A percentile compares a stretch with the other conserved stretches of the same genome.
phyloP scores from a whole-genome alignment of 2,113 vertebrate genomes.

The Pluvialis apricaria region DNA sequence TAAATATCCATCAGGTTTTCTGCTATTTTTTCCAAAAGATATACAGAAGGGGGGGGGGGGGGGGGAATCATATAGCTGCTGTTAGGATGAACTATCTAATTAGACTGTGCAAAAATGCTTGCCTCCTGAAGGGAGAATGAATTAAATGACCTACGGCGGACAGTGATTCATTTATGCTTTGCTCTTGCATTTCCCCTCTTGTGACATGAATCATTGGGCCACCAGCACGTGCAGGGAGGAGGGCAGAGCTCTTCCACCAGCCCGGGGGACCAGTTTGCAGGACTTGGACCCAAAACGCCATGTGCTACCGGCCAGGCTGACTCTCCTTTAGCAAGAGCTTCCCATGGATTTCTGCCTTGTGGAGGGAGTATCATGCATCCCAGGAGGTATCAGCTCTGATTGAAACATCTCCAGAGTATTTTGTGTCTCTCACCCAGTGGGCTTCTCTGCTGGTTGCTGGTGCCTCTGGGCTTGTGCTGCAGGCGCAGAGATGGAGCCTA shows the following conservation, averaged over 20 bases:
- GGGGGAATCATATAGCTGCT: neutral
- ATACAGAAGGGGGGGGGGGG: neutral
- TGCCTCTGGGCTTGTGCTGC: neutral
- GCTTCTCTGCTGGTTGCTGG: neutral
- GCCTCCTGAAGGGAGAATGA: conserved; percentile 30
- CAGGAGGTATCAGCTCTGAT: neutral
- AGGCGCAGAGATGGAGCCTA: neutral
- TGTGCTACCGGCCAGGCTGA: neutral
- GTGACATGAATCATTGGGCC: neutral
- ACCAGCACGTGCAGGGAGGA: neutral
- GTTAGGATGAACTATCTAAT: conserved; percentile 60
- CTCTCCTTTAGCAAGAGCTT: neutral
- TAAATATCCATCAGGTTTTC: neutral
- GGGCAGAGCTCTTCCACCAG: neutral
- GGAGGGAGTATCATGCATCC: neutral
- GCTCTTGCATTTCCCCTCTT: neutral
- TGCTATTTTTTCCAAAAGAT: neutral
- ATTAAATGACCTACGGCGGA: neutral
- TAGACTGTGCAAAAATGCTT: conserved; percentile 39
- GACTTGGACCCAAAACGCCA: neutral
- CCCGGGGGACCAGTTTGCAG: neutral
- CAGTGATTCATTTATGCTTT: conserved; percentile 27
- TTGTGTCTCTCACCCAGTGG: neutral
- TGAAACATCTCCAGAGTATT: neutral
- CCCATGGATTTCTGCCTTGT: neutral